Percentiles rank a stretch among this genome's conserved stretches.
phyloP scores from a whole-genome alignment of 2,113 vertebrate genomes.

The Myocastor coypus region DNA sequence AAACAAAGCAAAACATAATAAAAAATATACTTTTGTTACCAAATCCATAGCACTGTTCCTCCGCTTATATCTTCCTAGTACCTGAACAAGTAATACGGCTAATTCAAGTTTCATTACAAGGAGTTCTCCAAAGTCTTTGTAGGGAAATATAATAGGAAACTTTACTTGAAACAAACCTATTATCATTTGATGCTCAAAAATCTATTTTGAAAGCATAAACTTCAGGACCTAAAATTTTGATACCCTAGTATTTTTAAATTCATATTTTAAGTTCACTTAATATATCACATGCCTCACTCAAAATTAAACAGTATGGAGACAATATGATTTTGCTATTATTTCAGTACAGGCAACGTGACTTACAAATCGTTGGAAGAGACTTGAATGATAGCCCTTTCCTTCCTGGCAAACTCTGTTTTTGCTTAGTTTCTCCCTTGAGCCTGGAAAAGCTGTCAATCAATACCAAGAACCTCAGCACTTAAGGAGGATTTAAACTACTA shows the following conservation, averaged over 20 bases:
- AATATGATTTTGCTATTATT: not conserved
- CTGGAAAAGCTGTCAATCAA: not conserved
- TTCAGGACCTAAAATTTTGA: slow-evolving; percentile 2
- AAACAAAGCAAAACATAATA: not conserved
- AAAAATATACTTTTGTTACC: not conserved
- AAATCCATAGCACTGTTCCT: not conserved
- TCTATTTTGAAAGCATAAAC: not conserved
- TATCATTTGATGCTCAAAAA: not conserved
- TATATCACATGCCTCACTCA: not conserved
- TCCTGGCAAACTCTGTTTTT: not conserved
- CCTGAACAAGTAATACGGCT: not conserved
- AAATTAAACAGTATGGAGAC: not conserved
- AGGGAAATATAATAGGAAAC: not conserved
- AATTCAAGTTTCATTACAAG: not conserved
- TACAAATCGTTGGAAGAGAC: not conserved
- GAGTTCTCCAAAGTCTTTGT: not conserved
- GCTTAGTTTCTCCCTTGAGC: not conserved
- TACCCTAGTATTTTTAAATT: not conserved
- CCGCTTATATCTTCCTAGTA: not conserved
- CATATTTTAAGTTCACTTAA: not conserved
- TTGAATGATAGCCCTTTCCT: not conserved
- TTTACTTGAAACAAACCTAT: not conserved
- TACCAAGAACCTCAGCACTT: not conserved
- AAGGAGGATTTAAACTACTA: not conserved
- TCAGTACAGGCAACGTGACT: not conserved